Percentiles rank a stretch among this genome's conserved stretches.
Conservation (phyloP, 2,888 invertebrate species). For the Plagodis dolabraria region DNA sequence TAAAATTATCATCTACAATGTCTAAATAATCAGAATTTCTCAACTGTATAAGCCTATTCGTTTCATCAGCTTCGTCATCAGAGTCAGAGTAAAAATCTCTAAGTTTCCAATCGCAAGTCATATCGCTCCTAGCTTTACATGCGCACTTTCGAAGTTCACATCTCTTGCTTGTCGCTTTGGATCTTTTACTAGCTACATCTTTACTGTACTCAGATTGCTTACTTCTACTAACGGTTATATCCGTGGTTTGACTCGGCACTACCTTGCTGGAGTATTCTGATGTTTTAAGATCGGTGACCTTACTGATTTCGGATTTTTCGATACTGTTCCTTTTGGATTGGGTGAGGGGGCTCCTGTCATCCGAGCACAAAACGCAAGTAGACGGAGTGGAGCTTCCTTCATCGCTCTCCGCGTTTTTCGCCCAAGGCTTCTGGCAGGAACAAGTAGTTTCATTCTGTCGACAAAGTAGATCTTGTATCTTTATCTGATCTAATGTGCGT, state of each 20-base stretch:
- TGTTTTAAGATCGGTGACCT: conserved; percentile 13
- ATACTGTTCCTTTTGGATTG: conserved; percentile 55
- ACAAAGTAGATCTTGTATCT: conserved; percentile 49
- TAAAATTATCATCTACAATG: conserved; percentile 67
- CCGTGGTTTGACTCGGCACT: conserved; percentile 47
- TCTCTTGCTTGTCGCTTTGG: conserved; percentile 57
- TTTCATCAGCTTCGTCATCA: conserved; percentile 66
- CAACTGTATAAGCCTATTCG: conserved; percentile 65
- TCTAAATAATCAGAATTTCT: conserved; percentile 68
- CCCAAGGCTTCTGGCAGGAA: conserved; percentile 64
- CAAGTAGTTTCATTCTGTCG: conserved; percentile 72
- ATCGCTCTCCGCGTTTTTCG: conserved; percentile 46
- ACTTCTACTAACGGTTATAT: conserved; percentile 46
- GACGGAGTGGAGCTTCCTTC: conserved; percentile 66
- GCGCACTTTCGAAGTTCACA: conserved; percentile 41
- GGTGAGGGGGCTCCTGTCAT: conserved; percentile 46
- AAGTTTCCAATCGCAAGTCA: conserved; percentile 61
- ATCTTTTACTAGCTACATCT: conserved; percentile 49
- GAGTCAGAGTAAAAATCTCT: conserved; percentile 65
- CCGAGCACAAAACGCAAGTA: conserved; percentile 69
- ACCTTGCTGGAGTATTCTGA: conserved; percentile 24
- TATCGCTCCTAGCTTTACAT: conserved; percentile 50
- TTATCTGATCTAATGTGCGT: conserved; percentile 48
- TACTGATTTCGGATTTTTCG: conserved; percentile 41
- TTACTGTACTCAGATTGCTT: conserved; percentile 53